phyloP scores from a whole-genome alignment of 2,113 vertebrate species.

The Chitala chitala region DNA sequence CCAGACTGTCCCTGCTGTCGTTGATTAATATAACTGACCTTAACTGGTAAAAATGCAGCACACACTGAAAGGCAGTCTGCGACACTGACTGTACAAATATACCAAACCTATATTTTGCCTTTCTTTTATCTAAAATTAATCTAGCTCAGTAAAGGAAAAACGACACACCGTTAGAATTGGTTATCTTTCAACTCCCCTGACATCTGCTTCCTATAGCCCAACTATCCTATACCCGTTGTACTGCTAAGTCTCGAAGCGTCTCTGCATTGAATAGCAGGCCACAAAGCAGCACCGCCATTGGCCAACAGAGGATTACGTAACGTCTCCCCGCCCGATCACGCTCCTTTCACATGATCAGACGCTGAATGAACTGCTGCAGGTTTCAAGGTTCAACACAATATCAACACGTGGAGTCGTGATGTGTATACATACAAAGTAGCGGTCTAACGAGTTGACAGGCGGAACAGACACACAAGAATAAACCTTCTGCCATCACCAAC shows the following conservation, averaged over 20 bases:
- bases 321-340: slow-evolving; percentile 45
- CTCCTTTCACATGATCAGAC: slow-evolving; percentile 50
- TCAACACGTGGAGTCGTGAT: slow-evolving; percentile 1
- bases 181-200: slow-evolving; percentile 4
- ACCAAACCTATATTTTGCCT: too few species aligned
- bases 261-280: slow-evolving; percentile 51
- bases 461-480: background rate
- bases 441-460: background rate
- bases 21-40: too few species aligned
- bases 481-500: background rate
- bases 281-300: slow-evolving; percentile 57
- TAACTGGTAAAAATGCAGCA: too few species aligned
- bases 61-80: too few species aligned
- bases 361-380: slow-evolving; percentile 31
- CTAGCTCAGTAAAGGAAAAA: too few species aligned
- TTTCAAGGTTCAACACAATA: background rate
- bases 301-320: slow-evolving; percentile 13
- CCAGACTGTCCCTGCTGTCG: too few species aligned
- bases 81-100: too few species aligned
- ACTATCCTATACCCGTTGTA: slow-evolving; percentile 4
- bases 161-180: too few species aligned
- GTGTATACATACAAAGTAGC: too few species aligned
- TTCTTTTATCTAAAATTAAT: too few species aligned
- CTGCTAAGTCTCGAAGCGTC: slow-evolving; percentile 29
- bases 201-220: slow-evolving; percentile 20